Evolutionary conservation across 2,113 vertebrate species (phyloP).

Genomic region (Motacilla alba): DNA sequence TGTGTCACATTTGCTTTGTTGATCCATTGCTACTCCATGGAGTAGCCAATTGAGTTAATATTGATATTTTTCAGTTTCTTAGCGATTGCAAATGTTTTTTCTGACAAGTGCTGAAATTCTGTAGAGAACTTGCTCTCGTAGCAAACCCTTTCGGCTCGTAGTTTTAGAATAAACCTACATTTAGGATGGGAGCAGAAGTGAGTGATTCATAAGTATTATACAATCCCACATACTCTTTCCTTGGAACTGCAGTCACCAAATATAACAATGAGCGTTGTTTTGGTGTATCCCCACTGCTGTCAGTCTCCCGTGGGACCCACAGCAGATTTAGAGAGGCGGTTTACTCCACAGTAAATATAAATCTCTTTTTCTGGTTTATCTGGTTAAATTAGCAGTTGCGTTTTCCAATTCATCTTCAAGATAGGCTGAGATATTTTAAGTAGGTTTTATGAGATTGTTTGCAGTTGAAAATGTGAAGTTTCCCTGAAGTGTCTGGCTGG

Average conservation of each 20-base stretch:
- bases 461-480: background rate
- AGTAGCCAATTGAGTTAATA: background rate
- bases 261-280: background rate
- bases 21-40: background rate
- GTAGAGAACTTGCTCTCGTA: background rate
- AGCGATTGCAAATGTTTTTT: background rate
- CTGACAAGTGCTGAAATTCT: background rate
- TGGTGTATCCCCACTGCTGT: conserved; percentile 11
- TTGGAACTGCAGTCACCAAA: background rate
- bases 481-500: background rate
- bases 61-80: background rate
- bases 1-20: background rate
- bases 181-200: background rate
- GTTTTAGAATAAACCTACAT: background rate
- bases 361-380: background rate
- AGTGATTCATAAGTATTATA: conserved; percentile 42
- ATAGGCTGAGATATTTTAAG: background rate
- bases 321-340: conserved; percentile 4
- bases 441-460: background rate
- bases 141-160: background rate
- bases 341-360: conserved; percentile 12
- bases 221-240: conserved; percentile 23
- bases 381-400: conserved; percentile 12
- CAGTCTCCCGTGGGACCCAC: background rate
- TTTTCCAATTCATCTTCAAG: background rate